Percentiles rank a stretch among this genome's conserved stretches.
phyloP scores from a whole-genome alignment of 2,888 invertebrate species.

The Ornithoptera priamus region DNA sequence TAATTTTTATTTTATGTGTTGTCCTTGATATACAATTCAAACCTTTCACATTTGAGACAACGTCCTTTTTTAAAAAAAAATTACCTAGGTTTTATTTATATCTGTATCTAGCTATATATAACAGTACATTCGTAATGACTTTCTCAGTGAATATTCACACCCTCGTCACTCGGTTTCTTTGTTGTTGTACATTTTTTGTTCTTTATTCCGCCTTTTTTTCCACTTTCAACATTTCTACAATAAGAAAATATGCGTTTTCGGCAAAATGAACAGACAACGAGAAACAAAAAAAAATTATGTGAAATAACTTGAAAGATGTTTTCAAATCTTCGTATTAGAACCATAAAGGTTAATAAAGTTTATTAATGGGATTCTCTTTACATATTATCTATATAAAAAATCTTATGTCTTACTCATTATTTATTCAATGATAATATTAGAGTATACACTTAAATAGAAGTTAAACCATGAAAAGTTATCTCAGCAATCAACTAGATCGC shows the following conservation, averaged over 20 bases:
- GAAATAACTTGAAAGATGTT: not conserved
- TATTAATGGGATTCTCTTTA: too few species aligned
- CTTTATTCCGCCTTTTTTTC: constrained; percentile 9
- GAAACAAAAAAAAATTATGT: not conserved
- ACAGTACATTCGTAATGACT: not conserved
- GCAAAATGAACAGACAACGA: not conserved
- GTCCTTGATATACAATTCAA: too few species aligned
- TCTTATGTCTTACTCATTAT: too few species aligned
- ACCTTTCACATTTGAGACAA: too few species aligned
- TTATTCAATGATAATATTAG: too few species aligned
- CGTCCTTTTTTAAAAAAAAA: not conserved
- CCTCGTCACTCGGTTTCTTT: constrained; percentile 8
- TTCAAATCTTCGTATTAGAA: not conserved
- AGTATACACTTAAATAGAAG: too few species aligned
- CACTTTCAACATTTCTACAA: constrained; percentile 1
- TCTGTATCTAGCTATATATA: not conserved
- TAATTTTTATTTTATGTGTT: too few species aligned
- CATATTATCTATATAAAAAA: too few species aligned
- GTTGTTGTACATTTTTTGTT: constrained; percentile 4
- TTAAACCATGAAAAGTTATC: too few species aligned
- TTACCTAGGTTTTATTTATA: not conserved
- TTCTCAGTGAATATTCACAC: constrained; percentile 9
- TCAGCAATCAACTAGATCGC: too few species aligned
- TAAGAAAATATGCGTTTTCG: constrained; percentile 10
- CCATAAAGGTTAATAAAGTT: not conserved